phyloP scores from a whole-genome alignment of 2,113 vertebrate species.

The Macquaria ambigua region DNA sequence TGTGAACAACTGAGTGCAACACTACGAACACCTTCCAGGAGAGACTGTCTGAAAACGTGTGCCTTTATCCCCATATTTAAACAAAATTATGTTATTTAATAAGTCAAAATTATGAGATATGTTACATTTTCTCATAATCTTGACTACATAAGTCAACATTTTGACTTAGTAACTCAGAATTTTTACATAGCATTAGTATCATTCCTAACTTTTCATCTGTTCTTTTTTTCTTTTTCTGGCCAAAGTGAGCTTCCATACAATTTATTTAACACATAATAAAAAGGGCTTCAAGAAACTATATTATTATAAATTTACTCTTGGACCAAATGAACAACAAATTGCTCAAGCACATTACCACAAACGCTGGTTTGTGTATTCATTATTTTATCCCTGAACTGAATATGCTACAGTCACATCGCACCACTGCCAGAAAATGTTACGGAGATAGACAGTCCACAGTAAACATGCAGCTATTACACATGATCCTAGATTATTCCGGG shows the following conservation, averaged over 20 bases:
- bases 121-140: no score
- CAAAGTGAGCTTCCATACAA: not conserved
- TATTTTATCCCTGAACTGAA: slow-evolving; percentile 13
- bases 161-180: not conserved
- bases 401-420: not conserved
- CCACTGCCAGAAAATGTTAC: slow-evolving; percentile 23
- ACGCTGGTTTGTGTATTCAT: slow-evolving; percentile 7
- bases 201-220: not conserved
- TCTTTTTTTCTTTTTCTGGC: not conserved
- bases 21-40: no score
- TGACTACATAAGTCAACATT: no score
- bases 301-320: not conserved
- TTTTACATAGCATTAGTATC: not conserved
- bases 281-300: not conserved
- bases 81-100: not conserved
- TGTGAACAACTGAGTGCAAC: no score
- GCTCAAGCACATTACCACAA: slow-evolving; percentile 17
- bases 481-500: slow-evolving; percentile 28
- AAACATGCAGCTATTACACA: slow-evolving; percentile 51
- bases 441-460: slow-evolving; percentile 31
- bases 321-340: slow-evolving; percentile 4
- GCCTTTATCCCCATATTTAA: no score
- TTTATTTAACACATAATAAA: slow-evolving; percentile 21
- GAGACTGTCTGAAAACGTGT: no score
- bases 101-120: not conserved